Evolutionary conservation across 1,140 invertebrate genomes (phyloP).

Genomic region (Drosophila kikkawai): DNA sequence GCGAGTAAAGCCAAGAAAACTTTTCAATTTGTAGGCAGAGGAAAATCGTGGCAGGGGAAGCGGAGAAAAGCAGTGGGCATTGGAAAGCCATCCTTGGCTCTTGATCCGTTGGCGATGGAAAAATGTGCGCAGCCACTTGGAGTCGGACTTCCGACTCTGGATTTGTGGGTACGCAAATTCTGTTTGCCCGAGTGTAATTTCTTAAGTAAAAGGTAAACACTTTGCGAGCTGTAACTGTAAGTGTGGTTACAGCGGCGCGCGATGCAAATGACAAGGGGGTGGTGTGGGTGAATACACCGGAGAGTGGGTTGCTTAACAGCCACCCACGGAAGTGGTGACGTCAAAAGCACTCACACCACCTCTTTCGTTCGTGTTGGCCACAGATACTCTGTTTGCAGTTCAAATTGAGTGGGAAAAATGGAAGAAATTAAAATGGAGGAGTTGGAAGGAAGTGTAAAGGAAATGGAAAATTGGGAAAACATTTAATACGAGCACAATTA

Average conservation of each 20-base stretch:
- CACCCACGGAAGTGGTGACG: slow-evolving; percentile 33
- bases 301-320: background rate
- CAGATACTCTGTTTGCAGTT: slow-evolving; percentile 59
- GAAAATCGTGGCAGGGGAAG: background rate
- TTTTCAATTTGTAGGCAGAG: slow-evolving; percentile 74
- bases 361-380: slow-evolving; percentile 1
- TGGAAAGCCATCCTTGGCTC: slow-evolving; percentile 48
- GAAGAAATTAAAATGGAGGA: background rate
- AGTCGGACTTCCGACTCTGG: slow-evolving; percentile 61
- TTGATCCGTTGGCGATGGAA: slow-evolving; percentile 61
- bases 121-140: slow-evolving; percentile 74
- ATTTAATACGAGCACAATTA: slow-evolving; percentile 24
- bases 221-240: slow-evolving; percentile 69
- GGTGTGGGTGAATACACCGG: background rate
- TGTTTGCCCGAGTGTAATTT: slow-evolving; percentile 83
- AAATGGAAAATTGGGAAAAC: slow-evolving; percentile 49
- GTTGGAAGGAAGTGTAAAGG: slow-evolving; percentile 24
- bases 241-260: slow-evolving; percentile 49
- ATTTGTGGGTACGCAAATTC: slow-evolving; percentile 70
- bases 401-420: slow-evolving; percentile 49
- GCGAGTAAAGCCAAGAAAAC: slow-evolving; percentile 63
- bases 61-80: slow-evolving; percentile 21
- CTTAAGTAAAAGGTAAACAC: slow-evolving; percentile 85
- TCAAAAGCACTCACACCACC: slow-evolving; percentile 26
- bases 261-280: slow-evolving; percentile 68